Percentiles rank a stretch among this genome's conserved stretches.
phyloP scores from a whole-genome alignment of 2,113 vertebrate species.

The Eleginops maclovinus region DNA sequence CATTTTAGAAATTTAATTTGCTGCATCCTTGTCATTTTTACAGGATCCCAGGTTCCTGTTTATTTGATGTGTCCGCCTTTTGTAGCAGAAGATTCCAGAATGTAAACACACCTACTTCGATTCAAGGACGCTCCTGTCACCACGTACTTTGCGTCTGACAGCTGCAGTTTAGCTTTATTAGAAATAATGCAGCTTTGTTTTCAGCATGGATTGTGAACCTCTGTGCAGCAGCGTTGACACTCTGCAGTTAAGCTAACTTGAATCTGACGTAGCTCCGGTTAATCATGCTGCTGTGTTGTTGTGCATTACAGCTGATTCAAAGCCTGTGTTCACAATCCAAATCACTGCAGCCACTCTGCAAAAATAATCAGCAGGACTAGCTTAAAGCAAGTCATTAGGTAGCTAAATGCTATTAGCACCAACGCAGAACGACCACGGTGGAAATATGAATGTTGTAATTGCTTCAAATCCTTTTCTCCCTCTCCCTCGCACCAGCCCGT shows the following conservation, averaged over 20 bases:
- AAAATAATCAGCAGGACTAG: slow-evolving; percentile 39
- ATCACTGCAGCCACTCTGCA: slow-evolving; percentile 12
- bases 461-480: slow-evolving; percentile 36
- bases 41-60: slow-evolving; percentile 6
- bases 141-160: slow-evolving; percentile 17
- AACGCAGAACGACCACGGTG: slow-evolving; percentile 10
- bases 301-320: slow-evolving; percentile 37
- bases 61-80: slow-evolving; percentile 20
- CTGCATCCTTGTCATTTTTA: slow-evolving; percentile 42
- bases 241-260: slow-evolving; percentile 47
- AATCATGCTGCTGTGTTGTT: slow-evolving; percentile 6
- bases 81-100: slow-evolving; percentile 1
- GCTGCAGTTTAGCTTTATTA: slow-evolving; percentile 18
- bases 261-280: slow-evolving; percentile 14
- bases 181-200: slow-evolving; percentile 38
- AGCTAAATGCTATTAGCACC: slow-evolving; percentile 39
- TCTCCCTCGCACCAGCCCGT: slow-evolving; percentile 43
- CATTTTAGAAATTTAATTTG: slow-evolving; percentile 29
- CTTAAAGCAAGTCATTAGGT: slow-evolving; percentile 34
- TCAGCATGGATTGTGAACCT: slow-evolving; percentile 26
- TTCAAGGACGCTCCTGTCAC: slow-evolving; percentile 27
- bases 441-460: slow-evolving; percentile 40
- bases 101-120: slow-evolving; percentile 33
- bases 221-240: slow-evolving; percentile 11
- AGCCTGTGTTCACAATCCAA: slow-evolving; percentile 18